Evolutionary conservation across 2,113 vertebrate species (phyloP), one percentile per base, ranked within the genome.

Genomic region (Pedionomus torquatus): DNA sequence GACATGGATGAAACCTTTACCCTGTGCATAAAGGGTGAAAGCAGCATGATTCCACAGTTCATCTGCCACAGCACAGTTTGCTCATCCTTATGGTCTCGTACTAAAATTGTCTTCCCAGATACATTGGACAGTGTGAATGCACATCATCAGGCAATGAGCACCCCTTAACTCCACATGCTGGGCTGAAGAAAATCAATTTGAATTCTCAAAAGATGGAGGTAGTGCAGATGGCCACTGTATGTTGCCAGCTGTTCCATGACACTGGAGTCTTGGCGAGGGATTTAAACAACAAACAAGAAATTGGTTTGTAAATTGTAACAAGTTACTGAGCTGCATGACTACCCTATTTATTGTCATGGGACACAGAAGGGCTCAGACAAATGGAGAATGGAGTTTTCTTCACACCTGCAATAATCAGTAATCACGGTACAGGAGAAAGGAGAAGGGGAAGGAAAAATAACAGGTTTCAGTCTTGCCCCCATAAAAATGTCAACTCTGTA

Each of bases 211-310:
- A 92, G 87, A 58, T 69, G 26, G 60, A 91, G 64, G 54, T 66
- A 52, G 26, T 79, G 19, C 69, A 94, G 93, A 82, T 89, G 84
- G 54, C n/a, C 63, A 54, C 65, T 79, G 11, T 69, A 20, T 86
- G 49, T 63, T 64, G 26, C 75, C 71, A 95, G 82, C 87, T 96
- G 75, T 76, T 90, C 58, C 8, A 20, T 30, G 69, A 6, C 39
- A 54, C 31, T 51, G 49, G 30, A 54, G 20, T 66, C 68, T 93
- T 49, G 41, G 30, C 81, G 37, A 72, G 25, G 41, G 35, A 69
- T 91, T 94, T 80, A 41, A 83, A 96, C 87, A 64, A 48, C 39
- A 95, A 91, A 84, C 33, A 85, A 76, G 65, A 76, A 87, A 93
- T 76, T 23, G n/a, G 21, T 74, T 76, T 90, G 28, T 69, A 91